Evolutionary conservation across 2,113 vertebrate genomes (phyloP).

Genomic region (Onychorhynchus coronatus): DNA sequence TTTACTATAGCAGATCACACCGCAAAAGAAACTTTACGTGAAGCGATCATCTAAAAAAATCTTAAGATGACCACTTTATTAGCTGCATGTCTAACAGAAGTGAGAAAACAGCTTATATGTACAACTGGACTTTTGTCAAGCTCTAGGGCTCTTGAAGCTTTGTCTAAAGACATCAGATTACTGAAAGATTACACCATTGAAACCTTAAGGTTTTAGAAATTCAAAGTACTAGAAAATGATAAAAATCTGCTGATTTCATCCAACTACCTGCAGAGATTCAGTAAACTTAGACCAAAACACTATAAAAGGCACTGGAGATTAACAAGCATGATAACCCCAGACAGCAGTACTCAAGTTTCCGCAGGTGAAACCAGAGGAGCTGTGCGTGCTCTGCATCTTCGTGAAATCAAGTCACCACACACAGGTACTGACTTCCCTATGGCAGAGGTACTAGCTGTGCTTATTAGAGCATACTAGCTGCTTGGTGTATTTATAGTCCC

Average conservation of each 20-base stretch:
- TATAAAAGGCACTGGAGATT: conserved; percentile 5
- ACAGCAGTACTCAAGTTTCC: background rate
- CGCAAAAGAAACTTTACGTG: background rate
- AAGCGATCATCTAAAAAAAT: background rate
- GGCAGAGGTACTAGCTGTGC: background rate
- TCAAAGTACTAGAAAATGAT: background rate
- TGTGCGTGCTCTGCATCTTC: rapidly evolving
- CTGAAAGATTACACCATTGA: background rate
- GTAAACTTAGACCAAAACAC: background rate
- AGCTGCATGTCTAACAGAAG: background rate
- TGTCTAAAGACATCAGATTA: background rate
- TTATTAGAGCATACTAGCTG: background rate
- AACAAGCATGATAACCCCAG: conserved; percentile 21
- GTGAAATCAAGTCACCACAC: background rate
- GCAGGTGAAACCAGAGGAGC: conserved; percentile 22
- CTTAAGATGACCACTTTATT: background rate
- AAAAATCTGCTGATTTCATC: background rate
- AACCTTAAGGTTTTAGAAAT: background rate
- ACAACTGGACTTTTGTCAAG: background rate
- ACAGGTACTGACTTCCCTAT: rapidly evolving
- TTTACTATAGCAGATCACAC: background rate
- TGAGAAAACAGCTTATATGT: rapidly evolving
- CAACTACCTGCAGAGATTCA: background rate
- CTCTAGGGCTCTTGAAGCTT: background rate
- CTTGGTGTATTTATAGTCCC: background rate